Percentiles rank a stretch among this genome's conserved stretches.
phyloP scores from a whole-genome alignment of 2,113 vertebrate species.

The Ailurus styani region DNA sequence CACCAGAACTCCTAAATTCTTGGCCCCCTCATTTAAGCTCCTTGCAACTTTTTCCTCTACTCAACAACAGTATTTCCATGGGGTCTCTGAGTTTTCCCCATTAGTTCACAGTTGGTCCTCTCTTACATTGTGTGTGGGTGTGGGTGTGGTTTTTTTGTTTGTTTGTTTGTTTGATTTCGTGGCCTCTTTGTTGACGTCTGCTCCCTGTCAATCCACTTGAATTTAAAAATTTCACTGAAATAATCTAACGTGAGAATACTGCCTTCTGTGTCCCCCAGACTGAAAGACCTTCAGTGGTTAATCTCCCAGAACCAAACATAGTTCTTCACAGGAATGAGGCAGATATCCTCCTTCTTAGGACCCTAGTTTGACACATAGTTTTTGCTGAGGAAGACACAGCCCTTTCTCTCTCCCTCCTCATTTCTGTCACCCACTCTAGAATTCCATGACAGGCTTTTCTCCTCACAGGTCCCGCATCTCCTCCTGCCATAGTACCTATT shows the following conservation, averaged over 20 bases:
- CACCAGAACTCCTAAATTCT: neutral
- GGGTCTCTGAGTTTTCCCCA: neutral
- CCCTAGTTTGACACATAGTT: neutral
- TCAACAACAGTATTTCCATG: neutral
- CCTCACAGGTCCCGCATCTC: accelerated
- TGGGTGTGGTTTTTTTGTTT: too few relatives aligned
- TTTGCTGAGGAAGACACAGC: neutral
- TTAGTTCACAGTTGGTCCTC: neutral
- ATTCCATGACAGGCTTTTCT: neutral
- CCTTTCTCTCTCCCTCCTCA: neutral
- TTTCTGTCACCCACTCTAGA: too few relatives aligned
- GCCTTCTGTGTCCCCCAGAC: neutral
- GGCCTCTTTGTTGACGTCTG: neutral
- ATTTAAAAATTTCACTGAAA: neutral
- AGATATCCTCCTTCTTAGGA: neutral
- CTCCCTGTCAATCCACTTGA: neutral
- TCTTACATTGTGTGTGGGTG: neutral
- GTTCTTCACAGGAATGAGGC: neutral
- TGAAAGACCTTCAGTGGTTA: neutral
- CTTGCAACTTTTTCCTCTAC: neutral
- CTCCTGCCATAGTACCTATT: neutral
- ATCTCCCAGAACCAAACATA: neutral
- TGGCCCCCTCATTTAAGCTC: neutral
- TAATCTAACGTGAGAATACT: neutral
- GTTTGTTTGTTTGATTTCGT: neutral